These are phyloP conservation scores for Oreocharis arfaki DNA, from an alignment of 2,113 vertebrate genomes.

Conservation along the genomic window DNA sequence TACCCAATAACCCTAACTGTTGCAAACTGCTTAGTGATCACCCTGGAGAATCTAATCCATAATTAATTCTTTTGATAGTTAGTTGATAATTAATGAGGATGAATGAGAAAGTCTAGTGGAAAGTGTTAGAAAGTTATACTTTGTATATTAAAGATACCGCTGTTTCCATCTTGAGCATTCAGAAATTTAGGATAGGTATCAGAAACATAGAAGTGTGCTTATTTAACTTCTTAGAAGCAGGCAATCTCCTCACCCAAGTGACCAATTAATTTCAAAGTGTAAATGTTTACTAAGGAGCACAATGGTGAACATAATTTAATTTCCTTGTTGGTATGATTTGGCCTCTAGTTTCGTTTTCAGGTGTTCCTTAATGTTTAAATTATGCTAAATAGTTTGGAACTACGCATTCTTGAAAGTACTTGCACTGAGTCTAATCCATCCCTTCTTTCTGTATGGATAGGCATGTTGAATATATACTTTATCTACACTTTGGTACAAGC, in stretches of 20 bases:
- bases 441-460: not conserved
- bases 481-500: not conserved
- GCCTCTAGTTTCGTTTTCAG: not conserved
- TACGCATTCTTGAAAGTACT: not conserved
- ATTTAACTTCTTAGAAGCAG: not conserved
- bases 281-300: not conserved
- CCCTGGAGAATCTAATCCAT: conserved; percentile 8
- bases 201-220: not conserved
- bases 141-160: not conserved
- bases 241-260: not conserved
- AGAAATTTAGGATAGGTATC: not conserved
- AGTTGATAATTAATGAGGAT: conserved; percentile 57
- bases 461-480: not conserved
- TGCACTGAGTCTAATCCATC: not conserved
- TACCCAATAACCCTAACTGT: not conserved
- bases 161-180: conserved; percentile 1
- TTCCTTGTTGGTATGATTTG: not conserved
- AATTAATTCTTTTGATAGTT: conserved; percentile 59
- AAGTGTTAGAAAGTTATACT: conserved; percentile 23
- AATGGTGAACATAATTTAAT: not conserved
- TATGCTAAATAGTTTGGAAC: not conserved
- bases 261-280: not conserved
- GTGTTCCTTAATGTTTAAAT: not conserved
- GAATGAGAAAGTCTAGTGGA: not conserved
- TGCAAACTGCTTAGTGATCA: not conserved